Conservation (phyloP, 2,113 vertebrate species). For the Orthonyx spaldingii region DNA sequence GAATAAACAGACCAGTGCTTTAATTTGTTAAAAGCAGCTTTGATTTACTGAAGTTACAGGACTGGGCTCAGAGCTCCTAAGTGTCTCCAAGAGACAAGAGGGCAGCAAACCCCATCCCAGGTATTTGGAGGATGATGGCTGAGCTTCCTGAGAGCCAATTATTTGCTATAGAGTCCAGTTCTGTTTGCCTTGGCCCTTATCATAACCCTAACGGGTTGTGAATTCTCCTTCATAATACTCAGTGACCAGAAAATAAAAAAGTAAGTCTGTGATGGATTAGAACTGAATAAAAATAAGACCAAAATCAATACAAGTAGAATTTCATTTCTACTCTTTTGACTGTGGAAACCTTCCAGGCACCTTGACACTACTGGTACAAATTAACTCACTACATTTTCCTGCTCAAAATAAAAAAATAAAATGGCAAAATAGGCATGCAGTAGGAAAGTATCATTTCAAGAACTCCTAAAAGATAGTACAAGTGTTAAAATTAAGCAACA, state of each 20-base stretch:
- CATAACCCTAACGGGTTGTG: background rate
- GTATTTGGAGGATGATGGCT: background rate
- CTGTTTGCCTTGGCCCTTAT: background rate
- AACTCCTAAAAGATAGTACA: background rate
- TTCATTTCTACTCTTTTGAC: background rate
- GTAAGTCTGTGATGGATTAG: background rate
- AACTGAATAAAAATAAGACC: background rate
- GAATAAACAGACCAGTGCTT: background rate
- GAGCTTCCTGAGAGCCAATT: background rate
- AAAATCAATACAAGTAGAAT: background rate
- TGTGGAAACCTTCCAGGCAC: background rate
- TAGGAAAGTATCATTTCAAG: background rate
- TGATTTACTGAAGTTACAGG: background rate
- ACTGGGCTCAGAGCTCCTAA: background rate
- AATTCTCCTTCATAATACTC: background rate
- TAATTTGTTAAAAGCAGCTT: background rate
- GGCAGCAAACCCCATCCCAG: background rate
- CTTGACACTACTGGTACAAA: background rate
- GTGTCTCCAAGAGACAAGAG: background rate
- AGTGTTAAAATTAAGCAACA: background rate
- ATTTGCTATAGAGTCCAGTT: background rate
- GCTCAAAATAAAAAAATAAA: background rate
- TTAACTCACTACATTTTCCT: background rate
- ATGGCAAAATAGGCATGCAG: background rate
- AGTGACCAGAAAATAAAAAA: background rate